Percentiles rank a stretch among this genome's conserved stretches.
Evolutionary conservation across 2,888 invertebrate genomes (phyloP).

Genomic region (Syritta pipiens): DNA sequence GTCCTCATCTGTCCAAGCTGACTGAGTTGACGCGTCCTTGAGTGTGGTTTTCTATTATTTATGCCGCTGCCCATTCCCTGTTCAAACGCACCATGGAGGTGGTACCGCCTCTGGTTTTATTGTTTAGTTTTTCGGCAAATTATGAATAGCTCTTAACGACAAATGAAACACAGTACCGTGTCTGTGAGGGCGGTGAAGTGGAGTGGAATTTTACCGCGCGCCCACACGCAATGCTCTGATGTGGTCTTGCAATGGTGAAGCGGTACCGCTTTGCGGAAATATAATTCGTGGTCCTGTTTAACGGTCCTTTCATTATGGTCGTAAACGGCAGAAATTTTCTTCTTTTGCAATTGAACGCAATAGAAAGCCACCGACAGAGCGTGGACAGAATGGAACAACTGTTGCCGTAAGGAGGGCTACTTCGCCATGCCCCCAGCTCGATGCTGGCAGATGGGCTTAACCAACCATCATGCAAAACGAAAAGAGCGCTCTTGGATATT

Average conservation of each 20-base stretch:
- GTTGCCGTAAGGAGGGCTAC: constrained; percentile 34
- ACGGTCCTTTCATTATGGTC: constrained; percentile 47
- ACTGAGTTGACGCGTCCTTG: constrained; percentile 12
- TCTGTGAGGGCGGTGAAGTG: too few relatives aligned
- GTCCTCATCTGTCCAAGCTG: not conserved
- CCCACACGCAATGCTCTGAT: not conserved
- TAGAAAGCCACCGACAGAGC: not conserved
- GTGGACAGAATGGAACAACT: constrained; percentile 49
- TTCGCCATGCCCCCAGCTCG: not conserved
- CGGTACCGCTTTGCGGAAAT: constrained; percentile 42
- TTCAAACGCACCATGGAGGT: not conserved
- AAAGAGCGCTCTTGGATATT: constrained; percentile 55
- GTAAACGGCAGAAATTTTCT: constrained; percentile 36
- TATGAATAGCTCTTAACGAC: constrained; percentile 58
- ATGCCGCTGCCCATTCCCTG: constrained; percentile 28
- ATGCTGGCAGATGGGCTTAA: constrained; percentile 43
- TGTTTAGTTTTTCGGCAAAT: constrained; percentile 51
- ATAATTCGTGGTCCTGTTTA: constrained; percentile 45
- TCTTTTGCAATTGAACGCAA: not conserved
- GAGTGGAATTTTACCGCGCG: not conserved
- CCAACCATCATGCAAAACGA: constrained; percentile 50
- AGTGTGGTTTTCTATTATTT: constrained; percentile 40
- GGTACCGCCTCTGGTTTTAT: constrained; percentile 26
- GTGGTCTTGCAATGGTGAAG: constrained; percentile 2
- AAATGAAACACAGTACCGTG: constrained; percentile 59